Evolutionary conservation across 2,888 invertebrate genomes (phyloP).

Genomic region (Aporophyla nigra): DNA sequence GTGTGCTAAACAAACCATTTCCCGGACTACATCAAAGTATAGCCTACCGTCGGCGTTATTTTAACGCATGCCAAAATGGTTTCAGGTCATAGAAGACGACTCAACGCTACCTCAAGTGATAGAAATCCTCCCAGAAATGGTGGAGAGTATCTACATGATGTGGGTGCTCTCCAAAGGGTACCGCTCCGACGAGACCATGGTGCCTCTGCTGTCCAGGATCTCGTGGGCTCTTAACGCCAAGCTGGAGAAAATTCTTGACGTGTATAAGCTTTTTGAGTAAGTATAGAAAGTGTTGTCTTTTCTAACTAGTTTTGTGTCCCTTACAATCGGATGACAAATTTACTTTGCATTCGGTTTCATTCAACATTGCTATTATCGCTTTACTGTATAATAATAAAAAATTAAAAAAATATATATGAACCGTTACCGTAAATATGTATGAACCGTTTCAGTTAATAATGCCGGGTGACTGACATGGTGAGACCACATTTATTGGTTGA

Average conservation of each 20-base stretch:
- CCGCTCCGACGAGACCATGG: constrained; percentile 96
- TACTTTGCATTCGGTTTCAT: neutral
- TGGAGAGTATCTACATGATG: constrained; percentile 96
- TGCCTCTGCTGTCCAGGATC: constrained; percentile 95
- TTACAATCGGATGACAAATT: too few relatives aligned
- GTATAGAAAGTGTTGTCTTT: constrained; percentile 62
- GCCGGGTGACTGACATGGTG: neutral
- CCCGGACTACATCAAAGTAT: neutral
- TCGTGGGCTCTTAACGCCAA: constrained; percentile 96
- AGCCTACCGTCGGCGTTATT: neutral
- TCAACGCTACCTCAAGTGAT: constrained; percentile 93
- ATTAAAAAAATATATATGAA: too few relatives aligned
- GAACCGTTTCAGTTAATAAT: neutral
- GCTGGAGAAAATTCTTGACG: constrained; percentile 93
- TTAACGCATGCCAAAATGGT: neutral
- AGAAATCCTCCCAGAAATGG: constrained; percentile 94
- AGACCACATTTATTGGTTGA: neutral
- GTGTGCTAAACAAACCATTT: neutral
- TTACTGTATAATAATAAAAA: too few relatives aligned
- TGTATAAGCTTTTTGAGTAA: constrained; percentile 95
- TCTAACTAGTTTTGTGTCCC: neutral
- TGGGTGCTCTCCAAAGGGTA: constrained; percentile 97
- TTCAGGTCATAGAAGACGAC: constrained; percentile 93
- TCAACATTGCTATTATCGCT: neutral
- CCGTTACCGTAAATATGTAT: too few relatives aligned